These are phyloP conservation scores for Hyles euphorbiae DNA, from an alignment of 1,140 invertebrate genomes.

Conservation along the genomic window DNA sequence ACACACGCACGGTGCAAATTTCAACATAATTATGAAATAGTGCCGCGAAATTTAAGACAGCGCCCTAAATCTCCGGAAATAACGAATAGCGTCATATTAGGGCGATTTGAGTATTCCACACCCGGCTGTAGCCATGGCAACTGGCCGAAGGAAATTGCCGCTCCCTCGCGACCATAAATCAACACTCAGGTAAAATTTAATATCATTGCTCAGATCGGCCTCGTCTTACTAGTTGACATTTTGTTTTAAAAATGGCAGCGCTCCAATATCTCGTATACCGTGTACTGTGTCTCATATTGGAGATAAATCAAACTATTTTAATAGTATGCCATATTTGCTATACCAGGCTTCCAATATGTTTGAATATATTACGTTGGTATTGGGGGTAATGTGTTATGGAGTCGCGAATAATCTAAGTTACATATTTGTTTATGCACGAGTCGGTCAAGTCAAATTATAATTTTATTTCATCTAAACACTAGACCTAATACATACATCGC, in stretches of 20 bases:
- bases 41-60: too few species aligned
- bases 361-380: too few species aligned
- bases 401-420: too few species aligned
- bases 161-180: slow-evolving; percentile 52
- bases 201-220: slow-evolving; percentile 39
- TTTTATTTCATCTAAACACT: too few species aligned
- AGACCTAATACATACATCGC: too few species aligned
- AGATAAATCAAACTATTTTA: neutral
- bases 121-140: slow-evolving; percentile 34
- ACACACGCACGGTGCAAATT: too few species aligned
- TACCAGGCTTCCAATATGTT: too few species aligned
- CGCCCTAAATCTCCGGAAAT: slow-evolving; percentile 10
- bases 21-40: too few species aligned
- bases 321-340: too few species aligned
- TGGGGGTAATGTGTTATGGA: too few species aligned
- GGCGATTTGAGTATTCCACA: slow-evolving; percentile 21
- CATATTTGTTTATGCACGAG: too few species aligned
- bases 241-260: slow-evolving; percentile 23
- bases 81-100: slow-evolving; percentile 25
- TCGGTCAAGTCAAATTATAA: too few species aligned
- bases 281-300: neutral
- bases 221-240: slow-evolving; percentile 26
- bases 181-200: slow-evolving; percentile 55
- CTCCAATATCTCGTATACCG: slow-evolving; percentile 6
- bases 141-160: slow-evolving; percentile 57